Conservation (phyloP, 2,797 vertebrate species). For the Danionella dracula region DNA sequence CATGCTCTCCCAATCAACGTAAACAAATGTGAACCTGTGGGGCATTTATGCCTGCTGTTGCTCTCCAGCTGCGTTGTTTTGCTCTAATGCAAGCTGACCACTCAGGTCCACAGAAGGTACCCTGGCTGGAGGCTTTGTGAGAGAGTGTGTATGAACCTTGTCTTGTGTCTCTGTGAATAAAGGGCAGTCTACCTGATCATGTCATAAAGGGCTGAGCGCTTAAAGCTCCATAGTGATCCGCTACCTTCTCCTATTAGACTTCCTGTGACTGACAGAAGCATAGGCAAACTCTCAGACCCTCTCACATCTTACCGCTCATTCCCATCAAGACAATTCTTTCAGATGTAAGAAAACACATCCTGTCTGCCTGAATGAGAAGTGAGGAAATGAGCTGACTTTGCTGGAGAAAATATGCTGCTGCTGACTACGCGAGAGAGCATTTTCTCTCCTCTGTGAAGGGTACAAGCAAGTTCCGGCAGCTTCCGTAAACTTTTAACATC, state of each 20-base stretch:
- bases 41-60: conserved; percentile 38
- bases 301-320: conserved; percentile 35
- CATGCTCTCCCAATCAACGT: conserved; percentile 7
- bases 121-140: conserved; percentile 32
- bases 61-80: conserved; percentile 38
- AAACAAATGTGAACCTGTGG: conserved; percentile 35
- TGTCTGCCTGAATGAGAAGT: conserved; percentile 9
- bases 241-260: conserved; percentile 15
- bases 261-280: conserved; percentile 58
- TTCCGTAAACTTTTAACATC: conserved; percentile 27
- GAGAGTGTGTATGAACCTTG: conserved; percentile 15
- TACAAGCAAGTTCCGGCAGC: conserved; percentile 22
- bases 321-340: conserved; percentile 8
- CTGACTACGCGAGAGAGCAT: conserved; percentile 26
- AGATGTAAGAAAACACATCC: conserved; percentile 20
- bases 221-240: conserved; percentile 26
- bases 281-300: conserved; percentile 46
- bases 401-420: background rate
- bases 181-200: conserved; percentile 41
- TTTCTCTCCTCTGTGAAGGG: conserved; percentile 35
- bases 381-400: background rate
- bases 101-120: conserved; percentile 30
- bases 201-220: conserved; percentile 35
- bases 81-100: conserved; percentile 47
- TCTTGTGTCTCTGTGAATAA: conserved; percentile 39